phyloP scores from a whole-genome alignment of 1,140 invertebrate genomes.

The Dendroctonus valens region DNA sequence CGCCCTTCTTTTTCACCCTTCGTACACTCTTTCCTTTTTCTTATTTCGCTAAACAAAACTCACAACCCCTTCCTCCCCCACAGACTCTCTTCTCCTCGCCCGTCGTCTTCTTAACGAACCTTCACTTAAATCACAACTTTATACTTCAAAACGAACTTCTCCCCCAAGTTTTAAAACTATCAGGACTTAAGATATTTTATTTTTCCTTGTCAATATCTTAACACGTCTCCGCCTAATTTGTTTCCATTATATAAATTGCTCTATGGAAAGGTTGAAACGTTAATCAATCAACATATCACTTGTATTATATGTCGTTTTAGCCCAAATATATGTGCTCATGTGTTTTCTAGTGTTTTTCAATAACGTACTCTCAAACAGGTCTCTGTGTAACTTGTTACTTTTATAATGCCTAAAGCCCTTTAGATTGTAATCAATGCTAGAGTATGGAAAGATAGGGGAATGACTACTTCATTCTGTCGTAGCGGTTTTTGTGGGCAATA shows the following conservation, averaged over 20 bases:
- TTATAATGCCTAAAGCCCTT: too few species aligned
- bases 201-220: constrained; percentile 22
- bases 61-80: constrained; percentile 36
- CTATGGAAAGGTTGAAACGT: too few species aligned
- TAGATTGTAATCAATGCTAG: too few species aligned
- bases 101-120: constrained; percentile 31
- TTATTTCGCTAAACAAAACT: constrained; percentile 42
- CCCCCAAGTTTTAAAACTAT: constrained; percentile 29
- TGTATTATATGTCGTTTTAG: too few species aligned
- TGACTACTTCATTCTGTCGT: too few species aligned
- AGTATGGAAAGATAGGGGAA: too few species aligned
- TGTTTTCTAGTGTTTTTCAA: too few species aligned
- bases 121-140: constrained; percentile 36
- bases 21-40: constrained; percentile 43
- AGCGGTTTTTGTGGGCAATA: too few species aligned
- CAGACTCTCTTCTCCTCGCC: constrained; percentile 8
- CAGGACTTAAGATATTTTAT: constrained; percentile 28
- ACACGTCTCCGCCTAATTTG: constrained; percentile 17
- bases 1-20: constrained; percentile 42
- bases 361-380: too few species aligned
- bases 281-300: too few species aligned
- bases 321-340: too few species aligned
- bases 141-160: constrained; percentile 34
- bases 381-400: too few species aligned
- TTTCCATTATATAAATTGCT: constrained; percentile 13